Evolutionary conservation across 2,797 vertebrate genomes (phyloP), one percentile per base, ranked within the genome.

Genomic region (Gorsachius magnificus): DNA sequence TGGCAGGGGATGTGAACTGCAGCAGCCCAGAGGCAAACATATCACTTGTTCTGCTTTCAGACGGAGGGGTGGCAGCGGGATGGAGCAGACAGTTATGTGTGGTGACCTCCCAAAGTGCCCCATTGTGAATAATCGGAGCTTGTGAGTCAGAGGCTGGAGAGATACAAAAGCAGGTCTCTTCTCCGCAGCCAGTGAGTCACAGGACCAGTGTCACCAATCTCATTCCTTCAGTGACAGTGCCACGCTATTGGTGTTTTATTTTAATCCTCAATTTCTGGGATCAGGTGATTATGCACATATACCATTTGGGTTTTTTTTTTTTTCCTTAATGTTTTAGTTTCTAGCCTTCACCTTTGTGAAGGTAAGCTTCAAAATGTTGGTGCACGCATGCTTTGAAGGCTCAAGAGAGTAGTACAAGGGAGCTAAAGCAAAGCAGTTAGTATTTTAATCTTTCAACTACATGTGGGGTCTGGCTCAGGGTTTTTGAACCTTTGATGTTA

Each of bases 101-200:
- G 87, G 87, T 83, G 87, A 71, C 91, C 72, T 91, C 84, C 9
- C 8, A 87, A 96, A 75, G 36, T 64, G 35, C 28, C 35, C 36
- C 3, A 4, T 36, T 2, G 2, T 91, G 92, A 90, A 87, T 87
- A 94, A 85, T 31, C 0, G 43, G 89, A 87, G 45, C 12, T 64
- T 87, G 46, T 96, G 94, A 96, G 60, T 96, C 96, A 96, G 95
- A 91, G 76, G 41, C 57, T 89, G 71, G 26, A 45, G 58, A 65
- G 76, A 58, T 13, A 94, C 61, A 94, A 92, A 93, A 94, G 65
- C 45, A 80, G 50, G 65, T 90, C 71, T 90, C 75, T 89, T 91
- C 80, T 93, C 76, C 6, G 3, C 64, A 81, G 74, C 63, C 78
- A 61, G 31, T 91, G 95, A 93, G 63, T 96, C 94, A 96, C 75